Conservation (phyloP, 2,888 invertebrate species). For the Lithophane socia region DNA sequence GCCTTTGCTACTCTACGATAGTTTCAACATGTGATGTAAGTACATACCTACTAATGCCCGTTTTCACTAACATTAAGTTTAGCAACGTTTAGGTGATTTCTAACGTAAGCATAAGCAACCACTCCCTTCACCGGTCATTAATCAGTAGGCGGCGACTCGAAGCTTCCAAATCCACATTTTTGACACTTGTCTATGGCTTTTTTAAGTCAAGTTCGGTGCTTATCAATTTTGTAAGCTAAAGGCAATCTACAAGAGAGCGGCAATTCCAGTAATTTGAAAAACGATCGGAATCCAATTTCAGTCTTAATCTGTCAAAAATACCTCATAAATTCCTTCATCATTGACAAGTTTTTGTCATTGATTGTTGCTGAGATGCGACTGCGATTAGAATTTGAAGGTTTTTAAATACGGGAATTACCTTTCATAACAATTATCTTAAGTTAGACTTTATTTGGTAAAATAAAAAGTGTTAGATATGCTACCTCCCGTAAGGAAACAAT, state of each 20-base stretch:
- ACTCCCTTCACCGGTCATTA: not conserved
- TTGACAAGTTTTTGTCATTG: too few relatives aligned
- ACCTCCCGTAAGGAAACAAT: not conserved
- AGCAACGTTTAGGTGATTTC: not conserved
- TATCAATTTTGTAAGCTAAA: not conserved
- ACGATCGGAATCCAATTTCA: not conserved
- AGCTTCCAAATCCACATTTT: not conserved
- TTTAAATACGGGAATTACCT: too few relatives aligned
- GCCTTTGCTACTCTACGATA: not conserved
- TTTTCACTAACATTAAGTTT: not conserved
- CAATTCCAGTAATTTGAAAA: not conserved
- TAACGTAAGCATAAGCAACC: not conserved
- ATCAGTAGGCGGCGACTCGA: not conserved
- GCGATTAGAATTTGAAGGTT: too few relatives aligned
- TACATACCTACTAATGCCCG: too few relatives aligned
- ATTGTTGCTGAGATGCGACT: too few relatives aligned
- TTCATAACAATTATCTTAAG: not conserved
- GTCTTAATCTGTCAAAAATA: not conserved
- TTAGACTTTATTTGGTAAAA: not conserved
- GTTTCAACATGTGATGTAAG: not conserved
- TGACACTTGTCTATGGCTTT: too few relatives aligned
- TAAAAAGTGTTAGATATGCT: not conserved
- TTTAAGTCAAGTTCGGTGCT: not conserved
- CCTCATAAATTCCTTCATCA: too few relatives aligned
- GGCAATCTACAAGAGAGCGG: not conserved